phyloP scores from a whole-genome alignment of 2,888 invertebrate species.

The Leuctra nigra region DNA sequence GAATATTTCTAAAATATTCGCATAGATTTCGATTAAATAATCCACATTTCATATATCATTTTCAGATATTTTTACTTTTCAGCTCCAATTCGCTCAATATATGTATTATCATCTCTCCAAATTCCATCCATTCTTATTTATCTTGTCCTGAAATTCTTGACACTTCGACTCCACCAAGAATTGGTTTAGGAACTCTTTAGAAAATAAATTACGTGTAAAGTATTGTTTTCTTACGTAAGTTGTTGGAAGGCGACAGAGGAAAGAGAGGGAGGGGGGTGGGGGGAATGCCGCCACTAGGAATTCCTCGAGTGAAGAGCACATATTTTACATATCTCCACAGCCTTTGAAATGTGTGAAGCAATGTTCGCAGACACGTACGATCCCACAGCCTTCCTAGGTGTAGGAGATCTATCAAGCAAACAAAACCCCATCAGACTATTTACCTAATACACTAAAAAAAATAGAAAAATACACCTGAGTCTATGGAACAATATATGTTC shows the following conservation, averaged over 20 bases:
- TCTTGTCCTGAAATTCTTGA: background rate
- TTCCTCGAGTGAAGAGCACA: conserved; percentile 7
- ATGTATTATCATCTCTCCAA: background rate
- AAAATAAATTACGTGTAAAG: conserved; percentile 14
- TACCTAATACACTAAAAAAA: background rate
- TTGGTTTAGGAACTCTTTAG: conserved; percentile 6
- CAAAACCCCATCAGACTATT: conserved; percentile 4
- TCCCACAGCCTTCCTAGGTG: background rate
- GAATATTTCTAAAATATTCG: no score
- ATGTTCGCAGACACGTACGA: conserved; percentile 6
- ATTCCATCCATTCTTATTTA: background rate
- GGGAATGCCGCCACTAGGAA: background rate
- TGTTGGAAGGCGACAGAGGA: background rate
- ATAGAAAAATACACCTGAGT: no score
- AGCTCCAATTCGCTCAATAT: background rate
- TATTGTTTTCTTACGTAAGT: conserved; percentile 17
- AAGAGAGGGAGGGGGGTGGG: background rate
- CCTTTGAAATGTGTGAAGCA: no score
- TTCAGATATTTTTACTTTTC: background rate
- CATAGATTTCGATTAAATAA: no score
- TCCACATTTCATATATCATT: no score
- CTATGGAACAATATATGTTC: no score
- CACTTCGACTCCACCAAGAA: background rate
- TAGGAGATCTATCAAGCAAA: background rate
- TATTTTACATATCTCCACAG: conserved; percentile 5